Base-by-base conservation (phyloP, 1,140 invertebrate species). In the Trachelipus rathkii region DNA sequence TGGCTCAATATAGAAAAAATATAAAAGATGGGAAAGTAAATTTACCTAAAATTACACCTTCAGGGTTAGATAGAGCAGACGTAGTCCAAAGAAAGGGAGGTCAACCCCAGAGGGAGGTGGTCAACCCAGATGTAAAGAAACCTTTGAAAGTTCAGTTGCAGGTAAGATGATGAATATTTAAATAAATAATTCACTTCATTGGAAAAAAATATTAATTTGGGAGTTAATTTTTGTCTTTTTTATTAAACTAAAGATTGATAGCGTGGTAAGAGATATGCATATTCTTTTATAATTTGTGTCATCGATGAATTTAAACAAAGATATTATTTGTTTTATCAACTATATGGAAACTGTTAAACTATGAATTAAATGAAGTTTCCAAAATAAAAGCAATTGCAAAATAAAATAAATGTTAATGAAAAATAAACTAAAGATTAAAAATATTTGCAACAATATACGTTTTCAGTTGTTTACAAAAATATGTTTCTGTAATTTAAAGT, bases 1-100 rank as follows among this genome's bases (percentile, higher is more conserved):
- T 60, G 50, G 50, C 50, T 19, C 50, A 19, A 4, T 60, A 60
- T 19, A 60, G 19, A 13, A 13, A 19, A 60, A 60, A 60, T 60
- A 60, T 60, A 60, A 60, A 60, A 60, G 50, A 13, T 60, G 50
- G 50, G 19, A 60, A 60, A 60, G 50, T 60, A 19, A 60, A 60
- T 19, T 19, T 60, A 4, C 50, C 50, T 8, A 60, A 19, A 60
- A 60, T 60, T 15, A 13, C 50, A 15, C 50, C 50, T 60, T 8
- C 50, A 3, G 11, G 11, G 19, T 60, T 19, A 15, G 19, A 15
- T 60, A 60, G 50, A 60, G 50, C 11, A 15, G 50, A 60, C 2
- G 50, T 15, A 13, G 2, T 4, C 50, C 11, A 60, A 3, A 60
- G 19, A 19, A 60, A 60, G 50, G 33, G 33, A 6, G 33, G 33